Conservation (phyloP, 2,113 vertebrate genomes). For the Poeciliopsis retropinna region DNA sequence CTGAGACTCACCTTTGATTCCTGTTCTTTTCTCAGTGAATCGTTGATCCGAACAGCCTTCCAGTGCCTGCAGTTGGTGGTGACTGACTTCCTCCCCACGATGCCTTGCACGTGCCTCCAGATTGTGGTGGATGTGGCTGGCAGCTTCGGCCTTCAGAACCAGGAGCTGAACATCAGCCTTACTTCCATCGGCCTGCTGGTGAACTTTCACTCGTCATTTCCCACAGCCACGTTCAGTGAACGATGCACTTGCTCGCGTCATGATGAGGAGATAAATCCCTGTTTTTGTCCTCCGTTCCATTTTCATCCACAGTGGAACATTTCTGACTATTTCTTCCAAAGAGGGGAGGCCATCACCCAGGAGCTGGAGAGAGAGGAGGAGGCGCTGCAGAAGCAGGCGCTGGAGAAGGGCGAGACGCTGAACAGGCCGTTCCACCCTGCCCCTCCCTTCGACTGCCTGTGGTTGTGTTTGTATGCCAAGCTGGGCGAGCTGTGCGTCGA, state of each 20-base stretch:
- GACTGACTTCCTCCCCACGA: conserved; percentile 98
- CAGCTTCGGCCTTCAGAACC: conserved; percentile 98
- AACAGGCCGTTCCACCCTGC: conserved; percentile 95
- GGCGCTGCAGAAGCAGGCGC: conserved; percentile 88
- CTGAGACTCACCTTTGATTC: background rate
- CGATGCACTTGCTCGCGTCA: no score
- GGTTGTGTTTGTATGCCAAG: conserved; percentile 96
- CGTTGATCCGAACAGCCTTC: conserved; percentile 97
- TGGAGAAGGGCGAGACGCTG: conserved; percentile 89
- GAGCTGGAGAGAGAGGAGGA: conserved; percentile 93
- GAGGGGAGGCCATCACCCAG: conserved; percentile 93
- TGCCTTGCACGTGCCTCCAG: conserved; percentile 98
- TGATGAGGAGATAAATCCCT: conserved; percentile 3
- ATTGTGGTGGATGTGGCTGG: conserved; percentile 98
- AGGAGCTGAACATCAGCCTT: conserved; percentile 98
- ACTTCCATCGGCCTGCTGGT: conserved; percentile 98
- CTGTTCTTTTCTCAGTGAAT: conserved; percentile 83
- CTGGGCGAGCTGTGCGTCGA: conserved; percentile 96
- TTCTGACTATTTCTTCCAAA: conserved; percentile 99
- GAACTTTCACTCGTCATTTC: conserved; percentile 42
- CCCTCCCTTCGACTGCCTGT: conserved; percentile 96
- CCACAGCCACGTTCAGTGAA: no score
- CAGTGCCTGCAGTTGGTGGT: conserved; percentile 99
- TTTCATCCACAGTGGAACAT: conserved; percentile 93
- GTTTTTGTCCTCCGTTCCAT: background rate